Evolutionary conservation across 2,797 vertebrate genomes (phyloP).

Genomic region (Tenualosa thibaudeaui): DNA sequence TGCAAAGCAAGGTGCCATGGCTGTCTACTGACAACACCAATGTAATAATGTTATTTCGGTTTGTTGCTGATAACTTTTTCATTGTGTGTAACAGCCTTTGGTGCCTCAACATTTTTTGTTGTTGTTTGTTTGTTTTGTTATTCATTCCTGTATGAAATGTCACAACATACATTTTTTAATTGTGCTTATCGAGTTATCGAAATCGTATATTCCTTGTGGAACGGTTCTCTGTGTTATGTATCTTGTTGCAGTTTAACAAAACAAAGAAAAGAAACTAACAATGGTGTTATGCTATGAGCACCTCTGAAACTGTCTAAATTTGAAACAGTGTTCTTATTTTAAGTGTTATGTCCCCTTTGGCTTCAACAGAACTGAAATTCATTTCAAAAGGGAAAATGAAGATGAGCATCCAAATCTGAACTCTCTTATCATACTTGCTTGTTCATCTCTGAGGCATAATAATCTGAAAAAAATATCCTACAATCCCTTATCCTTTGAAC

Average conservation of each 20-base stretch:
- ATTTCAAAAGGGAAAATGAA: conserved; percentile 3
- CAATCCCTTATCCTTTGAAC: neutral
- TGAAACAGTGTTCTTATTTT: conserved; percentile 47
- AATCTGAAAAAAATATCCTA: neutral
- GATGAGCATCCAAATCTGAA: neutral
- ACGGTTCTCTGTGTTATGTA: conserved; percentile 54
- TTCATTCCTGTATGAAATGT: conserved; percentile 77
- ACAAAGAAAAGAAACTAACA: conserved; percentile 39
- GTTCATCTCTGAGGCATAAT: neutral
- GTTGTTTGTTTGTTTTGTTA: conserved; percentile 57
- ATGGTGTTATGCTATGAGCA: conserved; percentile 50
- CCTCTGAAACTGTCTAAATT: conserved; percentile 20
- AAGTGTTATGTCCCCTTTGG: conserved; percentile 43
- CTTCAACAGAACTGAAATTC: conserved; percentile 40
- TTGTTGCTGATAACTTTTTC: conserved; percentile 45
- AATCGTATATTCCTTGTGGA: conserved; percentile 56
- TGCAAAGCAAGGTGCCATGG: conserved; percentile 36
- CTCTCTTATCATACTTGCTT: neutral
- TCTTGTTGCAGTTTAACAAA: conserved; percentile 37
- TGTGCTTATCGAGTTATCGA: conserved; percentile 56
- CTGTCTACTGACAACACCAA: conserved; percentile 57
- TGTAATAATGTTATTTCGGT: conserved; percentile 49
- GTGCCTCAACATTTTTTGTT: conserved; percentile 73
- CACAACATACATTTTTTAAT: conserved; percentile 55
- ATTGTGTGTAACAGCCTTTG: conserved; percentile 72